phyloP scores from a whole-genome alignment of 2,888 invertebrate genomes.

The Lycophotia porphyrea region DNA sequence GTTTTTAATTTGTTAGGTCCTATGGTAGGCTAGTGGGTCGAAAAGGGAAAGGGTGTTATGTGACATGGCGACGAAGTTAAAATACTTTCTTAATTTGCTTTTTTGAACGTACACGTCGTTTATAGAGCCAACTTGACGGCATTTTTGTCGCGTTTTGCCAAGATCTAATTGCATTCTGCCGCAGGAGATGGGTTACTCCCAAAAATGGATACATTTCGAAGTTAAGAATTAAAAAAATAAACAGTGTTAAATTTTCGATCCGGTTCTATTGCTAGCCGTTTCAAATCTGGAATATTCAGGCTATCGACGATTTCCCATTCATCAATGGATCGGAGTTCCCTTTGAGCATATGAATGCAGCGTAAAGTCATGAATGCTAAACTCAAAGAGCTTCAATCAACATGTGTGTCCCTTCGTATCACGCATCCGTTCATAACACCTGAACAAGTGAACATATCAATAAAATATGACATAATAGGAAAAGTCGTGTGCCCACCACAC shows the following conservation, averaged over 20 bases:
- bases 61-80: neutral
- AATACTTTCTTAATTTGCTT: neutral
- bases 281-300: neutral
- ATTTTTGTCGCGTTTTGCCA: neutral
- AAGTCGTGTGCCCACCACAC: conserved; percentile 76
- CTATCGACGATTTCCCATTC: conserved; percentile 18
- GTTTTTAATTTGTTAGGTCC: conserved; percentile 25
- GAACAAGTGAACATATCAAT: conserved; percentile 61
- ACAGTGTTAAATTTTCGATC: neutral
- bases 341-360: conserved; percentile 32
- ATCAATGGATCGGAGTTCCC: conserved; percentile 18
- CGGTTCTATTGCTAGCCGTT: neutral
- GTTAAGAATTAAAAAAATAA: neutral
- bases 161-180: neutral
- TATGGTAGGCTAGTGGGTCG: neutral
- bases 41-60: neutral
- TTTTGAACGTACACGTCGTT: neutral
- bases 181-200: neutral
- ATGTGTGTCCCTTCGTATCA: conserved; percentile 41
- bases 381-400: conserved; percentile 56
- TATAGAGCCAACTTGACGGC: neutral
- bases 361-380: conserved; percentile 52
- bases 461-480: conserved; percentile 69
- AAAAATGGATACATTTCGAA: neutral
- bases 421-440: conserved; percentile 61